Base-by-base conservation (phyloP, 2,797 vertebrate species). In the Poeciliopsis gracilis region DNA sequence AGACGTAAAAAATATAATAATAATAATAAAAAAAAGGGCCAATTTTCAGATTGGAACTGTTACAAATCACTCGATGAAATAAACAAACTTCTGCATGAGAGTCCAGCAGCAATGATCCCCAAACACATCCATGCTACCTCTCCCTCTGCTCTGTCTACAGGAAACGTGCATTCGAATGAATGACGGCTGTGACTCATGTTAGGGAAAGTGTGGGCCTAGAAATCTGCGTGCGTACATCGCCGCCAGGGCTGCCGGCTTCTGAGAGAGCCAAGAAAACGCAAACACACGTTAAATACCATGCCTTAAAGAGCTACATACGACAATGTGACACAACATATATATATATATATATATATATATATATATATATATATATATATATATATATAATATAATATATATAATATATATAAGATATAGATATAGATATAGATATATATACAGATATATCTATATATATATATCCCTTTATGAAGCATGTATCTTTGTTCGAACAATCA, bases 401-500 rank as follows among this genome's bases (percentile, higher is more conserved):
- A 1, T 30, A 30, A 30, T 30, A 30, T 30, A 30, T 30, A 30
- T 30, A 30, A n/a, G n/a, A n/a, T 30, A 1, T 30, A 30, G 1
- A 30, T 30, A 30, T 30, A 30, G n/a, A 30, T 30, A 30, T 30
- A 30, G 1, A 30, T 1, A 30, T 30, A 30, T 30, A 30, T 30
- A 46, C 15, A 16, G 16, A 47, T 47, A 36, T 36, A 36, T 2
- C 3, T 36, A 36, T 36, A 36, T 36, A 38, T 6, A 6, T 38
- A 38, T 38, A 41, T 87, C 82, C 80, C 84, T 85, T 83, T 47
- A 59, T 63, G 77, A 87, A 78, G 77, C 78, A 79, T 73, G 76
- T 83, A 88, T 91, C 87, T 90, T 91, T 92, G 89, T 91, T 91
- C 70, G 88, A 77, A 91, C 86, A 87, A 91, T 92, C 87, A 90